Evolutionary conservation across 2,113 vertebrate genomes (phyloP), one percentile per base, ranked within the genome.

Genomic region (Enhydra lutris): DNA sequence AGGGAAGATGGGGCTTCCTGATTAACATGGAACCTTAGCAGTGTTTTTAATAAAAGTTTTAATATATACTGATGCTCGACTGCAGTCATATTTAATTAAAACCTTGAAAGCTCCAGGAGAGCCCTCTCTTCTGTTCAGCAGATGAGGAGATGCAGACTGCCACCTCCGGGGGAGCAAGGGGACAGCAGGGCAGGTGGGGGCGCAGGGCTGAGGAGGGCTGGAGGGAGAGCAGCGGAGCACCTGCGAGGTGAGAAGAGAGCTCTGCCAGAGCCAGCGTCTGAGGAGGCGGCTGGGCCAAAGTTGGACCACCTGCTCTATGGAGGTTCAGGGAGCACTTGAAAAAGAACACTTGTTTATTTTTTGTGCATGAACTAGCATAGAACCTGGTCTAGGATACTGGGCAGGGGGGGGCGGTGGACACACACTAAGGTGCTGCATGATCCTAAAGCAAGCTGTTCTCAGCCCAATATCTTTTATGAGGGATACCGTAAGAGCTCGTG

Each of bases 41-140:
- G 55, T 97, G 89, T 98, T 98, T 98, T 98, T 98, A 98, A 98
- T 98, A 98, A 97, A 98, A 98, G 95, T 96, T 95, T 96, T 97
- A 98, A 98, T 98, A 98, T 94, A 91, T 98, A 97, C 89, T 83
- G 97, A 92, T 98, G 57, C 39, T 98, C 78, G 76, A 91, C 94
- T 96, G 98, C 98, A 93, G 96, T 91, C 95, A 88, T 96, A 95
- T 98, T 98, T 98, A 98, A 98, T 98, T 98, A 99, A 98, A 98
- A 97, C 47, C 79, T 69, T 88, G 96, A 98, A 98, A 97, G 95
- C 97, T 98, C 95, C 61, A 80, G 91, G 90, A 92, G 95, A 95
- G 63, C 8, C 84, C 96, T 95, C 73, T 78, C 94, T 98, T 97
- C 89, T 92, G 34, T 96, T 81, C 45, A 79, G 73, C 96, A 97